phyloP scores from a whole-genome alignment of 2,888 invertebrate species.

The Drosophila maculinotata region DNA sequence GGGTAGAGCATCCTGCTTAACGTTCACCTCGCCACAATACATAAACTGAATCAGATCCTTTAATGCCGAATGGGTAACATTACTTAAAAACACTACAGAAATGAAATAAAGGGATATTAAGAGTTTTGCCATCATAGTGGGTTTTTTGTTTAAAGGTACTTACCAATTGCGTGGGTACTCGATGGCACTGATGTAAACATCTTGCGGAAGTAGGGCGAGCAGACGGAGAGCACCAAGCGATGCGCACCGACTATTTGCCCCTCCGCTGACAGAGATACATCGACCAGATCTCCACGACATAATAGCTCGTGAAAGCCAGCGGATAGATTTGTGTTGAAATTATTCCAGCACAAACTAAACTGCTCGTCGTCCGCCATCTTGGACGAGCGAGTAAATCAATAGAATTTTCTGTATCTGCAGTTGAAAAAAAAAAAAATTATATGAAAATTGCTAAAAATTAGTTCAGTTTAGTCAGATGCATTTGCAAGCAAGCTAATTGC shows the following conservation, averaged over 20 bases:
- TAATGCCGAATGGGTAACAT: slow-evolving; percentile 89
- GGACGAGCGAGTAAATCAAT: slow-evolving; percentile 81
- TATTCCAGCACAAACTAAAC: slow-evolving; percentile 91
- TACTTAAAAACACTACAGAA: slow-evolving; percentile 88
- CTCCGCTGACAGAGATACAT: slow-evolving; percentile 90
- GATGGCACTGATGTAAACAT: slow-evolving; percentile 89
- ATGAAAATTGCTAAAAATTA: slow-evolving; percentile 23
- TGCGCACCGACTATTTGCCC: slow-evolving; percentile 90
- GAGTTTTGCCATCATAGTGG: neutral
- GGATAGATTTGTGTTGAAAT: slow-evolving; percentile 90
- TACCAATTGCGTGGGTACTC: slow-evolving; percentile 89
- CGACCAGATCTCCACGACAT: slow-evolving; percentile 89
- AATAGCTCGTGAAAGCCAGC: slow-evolving; percentile 90
- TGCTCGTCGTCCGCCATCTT: slow-evolving; percentile 91
- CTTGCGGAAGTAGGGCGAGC: slow-evolving; percentile 90
- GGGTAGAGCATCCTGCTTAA: slow-evolving; percentile 90
- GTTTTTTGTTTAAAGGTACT: slow-evolving; percentile 60
- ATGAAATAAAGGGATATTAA: neutral
- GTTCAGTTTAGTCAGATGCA: slow-evolving; percentile 11
- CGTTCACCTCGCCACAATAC: slow-evolving; percentile 90
- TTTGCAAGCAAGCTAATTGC: slow-evolving; percentile 12
- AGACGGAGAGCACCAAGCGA: slow-evolving; percentile 90
- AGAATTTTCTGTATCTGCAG: slow-evolving; percentile 75
- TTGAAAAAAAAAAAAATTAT: slow-evolving; percentile 25
- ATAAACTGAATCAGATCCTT: slow-evolving; percentile 90